Percentiles rank a stretch among this genome's conserved stretches.
These are phyloP conservation scores for Drosophila borborema DNA, from an alignment of 2,888 invertebrate genomes.

Conservation along the genomic window DNA sequence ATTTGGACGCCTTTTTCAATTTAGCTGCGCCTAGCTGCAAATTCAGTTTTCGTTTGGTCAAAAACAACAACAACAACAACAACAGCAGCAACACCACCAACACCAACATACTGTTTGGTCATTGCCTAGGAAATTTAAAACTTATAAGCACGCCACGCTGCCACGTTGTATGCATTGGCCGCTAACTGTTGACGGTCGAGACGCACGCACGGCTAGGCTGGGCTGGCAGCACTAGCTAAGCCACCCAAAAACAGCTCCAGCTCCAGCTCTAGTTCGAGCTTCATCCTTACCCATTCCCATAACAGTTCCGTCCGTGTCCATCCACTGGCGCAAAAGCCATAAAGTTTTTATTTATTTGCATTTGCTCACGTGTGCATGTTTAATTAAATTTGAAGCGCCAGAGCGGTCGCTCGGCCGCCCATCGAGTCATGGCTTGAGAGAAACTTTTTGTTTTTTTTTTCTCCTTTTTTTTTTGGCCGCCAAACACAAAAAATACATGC, in stretches of 20 bases:
- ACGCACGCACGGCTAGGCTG: slow-evolving; percentile 65
- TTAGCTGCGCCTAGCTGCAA: slow-evolving; percentile 53
- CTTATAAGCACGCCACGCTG: slow-evolving; percentile 72
- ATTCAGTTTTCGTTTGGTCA: slow-evolving; percentile 49
- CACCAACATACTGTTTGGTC: slow-evolving; percentile 44
- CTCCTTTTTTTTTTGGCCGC: slow-evolving; percentile 23
- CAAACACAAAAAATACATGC: slow-evolving; percentile 58
- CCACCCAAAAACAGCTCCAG: slow-evolving; percentile 1
- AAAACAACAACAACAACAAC: slow-evolving; percentile 18
- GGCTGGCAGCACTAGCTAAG: neutral
- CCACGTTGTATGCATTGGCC: slow-evolving; percentile 46
- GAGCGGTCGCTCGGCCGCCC: slow-evolving; percentile 54
- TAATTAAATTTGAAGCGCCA: slow-evolving; percentile 81
- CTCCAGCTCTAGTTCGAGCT: neutral
- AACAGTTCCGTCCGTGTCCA: neutral
- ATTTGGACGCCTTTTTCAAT: slow-evolving; percentile 40
- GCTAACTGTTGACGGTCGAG: slow-evolving; percentile 64
- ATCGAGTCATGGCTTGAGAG: slow-evolving; percentile 56
- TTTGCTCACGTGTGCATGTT: slow-evolving; percentile 82
- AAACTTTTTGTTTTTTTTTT: slow-evolving; percentile 28
- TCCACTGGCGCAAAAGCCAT: slow-evolving; percentile 65
- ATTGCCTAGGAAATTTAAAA: slow-evolving; percentile 70
- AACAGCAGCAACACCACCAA: slow-evolving; percentile 2
- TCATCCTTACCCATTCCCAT: neutral
- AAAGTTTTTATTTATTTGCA: slow-evolving; percentile 82